phyloP scores from a whole-genome alignment of 2,888 invertebrate species.

The Parnassius glacialis region DNA sequence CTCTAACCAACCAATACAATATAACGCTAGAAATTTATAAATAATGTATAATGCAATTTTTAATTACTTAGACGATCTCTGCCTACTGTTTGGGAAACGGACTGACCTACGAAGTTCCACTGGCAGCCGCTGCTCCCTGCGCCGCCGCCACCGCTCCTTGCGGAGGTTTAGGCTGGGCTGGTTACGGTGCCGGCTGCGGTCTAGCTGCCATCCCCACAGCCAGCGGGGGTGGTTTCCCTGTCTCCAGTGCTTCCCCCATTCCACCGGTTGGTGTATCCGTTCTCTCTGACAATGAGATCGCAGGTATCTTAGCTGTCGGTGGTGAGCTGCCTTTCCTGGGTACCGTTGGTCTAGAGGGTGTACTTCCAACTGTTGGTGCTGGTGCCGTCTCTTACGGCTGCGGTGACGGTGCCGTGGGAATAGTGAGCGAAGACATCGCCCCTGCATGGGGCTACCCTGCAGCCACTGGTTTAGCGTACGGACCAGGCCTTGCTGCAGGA shows the following conservation, averaged over 20 bases:
- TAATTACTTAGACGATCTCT: slow-evolving; percentile 19
- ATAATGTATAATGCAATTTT: background rate
- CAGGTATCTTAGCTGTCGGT: too few species aligned
- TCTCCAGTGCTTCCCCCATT: slow-evolving; percentile 27
- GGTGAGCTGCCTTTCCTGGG: too few species aligned
- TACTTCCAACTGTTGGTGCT: slow-evolving; percentile 31
- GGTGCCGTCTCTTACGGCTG: slow-evolving; percentile 42
- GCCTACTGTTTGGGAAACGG: slow-evolving; percentile 27
- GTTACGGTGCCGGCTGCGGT: slow-evolving; percentile 24
- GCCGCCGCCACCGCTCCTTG: slow-evolving; percentile 25
- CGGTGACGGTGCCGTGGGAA: slow-evolving; percentile 33
- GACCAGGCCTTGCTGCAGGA: slow-evolving; percentile 25
- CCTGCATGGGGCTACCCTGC: slow-evolving; percentile 19
- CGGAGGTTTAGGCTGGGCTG: slow-evolving; percentile 18
- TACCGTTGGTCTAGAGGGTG: too few species aligned
- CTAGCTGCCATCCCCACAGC: slow-evolving; percentile 18
- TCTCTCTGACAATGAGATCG: too few species aligned
- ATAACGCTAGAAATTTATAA: too few species aligned
- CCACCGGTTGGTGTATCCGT: too few species aligned
- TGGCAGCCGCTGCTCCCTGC: slow-evolving; percentile 24
- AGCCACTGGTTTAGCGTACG: slow-evolving; percentile 27
- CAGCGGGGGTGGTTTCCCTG: slow-evolving; percentile 34
- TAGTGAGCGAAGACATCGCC: slow-evolving; percentile 32
- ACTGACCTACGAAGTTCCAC: slow-evolving; percentile 21
- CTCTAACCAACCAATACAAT: too few species aligned